Conservation (phyloP, 2,113 vertebrate species). For the Theristicus caerulescens region DNA sequence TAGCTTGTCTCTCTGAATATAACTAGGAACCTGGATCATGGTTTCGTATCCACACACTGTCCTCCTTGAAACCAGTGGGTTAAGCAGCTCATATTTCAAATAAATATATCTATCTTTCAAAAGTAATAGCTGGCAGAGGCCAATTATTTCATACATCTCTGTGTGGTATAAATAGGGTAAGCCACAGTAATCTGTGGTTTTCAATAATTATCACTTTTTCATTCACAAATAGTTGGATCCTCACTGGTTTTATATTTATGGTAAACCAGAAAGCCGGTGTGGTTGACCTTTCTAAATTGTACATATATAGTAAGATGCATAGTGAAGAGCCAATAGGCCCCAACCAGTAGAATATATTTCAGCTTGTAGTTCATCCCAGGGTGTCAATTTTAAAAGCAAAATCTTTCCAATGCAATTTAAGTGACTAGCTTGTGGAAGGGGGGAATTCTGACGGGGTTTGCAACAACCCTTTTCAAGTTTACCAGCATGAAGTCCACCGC, state of each 20-base stretch:
- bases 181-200: conserved; percentile 38
- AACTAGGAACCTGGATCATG: conserved; percentile 4
- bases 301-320: background rate
- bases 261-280: conserved; percentile 7
- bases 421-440: background rate
- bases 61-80: background rate
- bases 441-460: background rate
- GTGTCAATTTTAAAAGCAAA: conserved; percentile 35
- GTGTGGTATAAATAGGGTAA: conserved; percentile 52
- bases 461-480: background rate
- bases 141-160: conserved; percentile 54
- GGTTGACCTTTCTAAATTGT: conserved; percentile 51
- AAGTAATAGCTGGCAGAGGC: conserved; percentile 36
- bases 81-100: conserved; percentile 2
- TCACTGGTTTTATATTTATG: conserved; percentile 61
- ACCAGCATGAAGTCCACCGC: background rate
- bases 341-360: background rate
- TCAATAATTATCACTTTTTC: conserved; percentile 60
- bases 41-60: background rate
- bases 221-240: conserved; percentile 62
- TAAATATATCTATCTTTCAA: conserved; percentile 45
- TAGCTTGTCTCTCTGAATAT: conserved; percentile 19
- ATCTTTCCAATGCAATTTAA: conserved; percentile 15
- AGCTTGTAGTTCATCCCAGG: background rate
- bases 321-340: background rate